Evolutionary conservation across 2,113 vertebrate genomes (phyloP), one percentile per base, ranked within the genome.

Genomic region (Cairina moschata): DNA sequence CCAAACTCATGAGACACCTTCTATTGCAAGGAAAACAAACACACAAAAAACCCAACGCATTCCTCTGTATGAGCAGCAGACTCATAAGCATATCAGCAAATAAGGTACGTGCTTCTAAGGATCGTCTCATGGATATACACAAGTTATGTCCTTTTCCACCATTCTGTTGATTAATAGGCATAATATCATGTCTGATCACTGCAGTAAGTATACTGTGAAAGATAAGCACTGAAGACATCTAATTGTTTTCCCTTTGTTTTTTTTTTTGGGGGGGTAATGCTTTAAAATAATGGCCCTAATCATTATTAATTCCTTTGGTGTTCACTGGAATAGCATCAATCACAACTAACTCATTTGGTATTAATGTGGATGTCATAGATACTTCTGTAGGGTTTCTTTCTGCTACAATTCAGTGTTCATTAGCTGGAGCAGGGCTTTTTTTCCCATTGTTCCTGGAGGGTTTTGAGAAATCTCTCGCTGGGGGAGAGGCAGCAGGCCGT

Each of bases 271-370:
- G 78, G 84, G 54, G 25, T 90, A 95, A 95, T 95, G 86, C 86
- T 97, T 97, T 96, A 97, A 97, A 97, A 97, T 97, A 97, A 97
- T 96, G 96, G 88, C 84, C 92, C 66, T 97, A 97, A 97, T 97
- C 92, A 97, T 97, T 97, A 97, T 97, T 97, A 97, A 97, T 97
- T 97, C 96, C 95, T 97, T 96, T 97, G 94, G 96, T 95, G 92
- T 95, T 97, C 73, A 1, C 90, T 95, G 90, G 69, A 97, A 95
- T 93, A 93, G 85, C 96, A 97, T 97, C 96, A 95, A 97, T 97
- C 96, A 97, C 95, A 94, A 84, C 96, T 96, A 97, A 97, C 96
- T 96, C 95, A 84, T 96, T 96, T 96, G 95, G 93, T 97, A 95
- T 96, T 97, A 97, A 97, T 95, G 88, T 88, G 84, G 90, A 95